These are phyloP conservation scores for Drepanosiphum platanoidis DNA, from an alignment of 2,888 invertebrate genomes.

Conservation along the genomic window DNA sequence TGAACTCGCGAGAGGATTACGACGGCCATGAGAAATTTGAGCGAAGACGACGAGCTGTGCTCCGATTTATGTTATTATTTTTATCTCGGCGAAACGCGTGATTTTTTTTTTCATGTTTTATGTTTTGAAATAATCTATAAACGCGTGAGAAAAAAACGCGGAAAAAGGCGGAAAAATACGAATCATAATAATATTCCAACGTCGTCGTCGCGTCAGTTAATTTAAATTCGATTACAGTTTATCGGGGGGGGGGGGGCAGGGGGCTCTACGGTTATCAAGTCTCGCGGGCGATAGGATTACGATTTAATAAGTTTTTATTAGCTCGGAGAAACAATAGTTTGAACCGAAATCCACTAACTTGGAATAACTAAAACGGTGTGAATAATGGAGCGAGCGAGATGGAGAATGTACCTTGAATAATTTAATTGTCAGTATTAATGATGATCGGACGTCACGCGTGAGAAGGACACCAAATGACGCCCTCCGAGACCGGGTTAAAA, in stretches of 20 bases:
- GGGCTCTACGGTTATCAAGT: background rate
- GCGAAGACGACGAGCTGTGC: background rate
- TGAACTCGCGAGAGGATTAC: background rate
- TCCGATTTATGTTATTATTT: too few relatives aligned
- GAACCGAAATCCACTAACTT: background rate
- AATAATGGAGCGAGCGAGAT: conserved; percentile 2
- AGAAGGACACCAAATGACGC: conserved; percentile 19
- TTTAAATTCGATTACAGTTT: background rate
- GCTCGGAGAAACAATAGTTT: background rate
- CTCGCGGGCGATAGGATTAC: background rate
- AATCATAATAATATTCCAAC: too few relatives aligned
- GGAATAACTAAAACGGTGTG: conserved; percentile 19
- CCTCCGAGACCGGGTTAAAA: background rate
- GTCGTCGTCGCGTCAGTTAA: too few relatives aligned
- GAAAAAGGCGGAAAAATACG: too few relatives aligned
- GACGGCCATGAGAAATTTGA: background rate
- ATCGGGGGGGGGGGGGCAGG: too few relatives aligned
- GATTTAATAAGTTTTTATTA: background rate
- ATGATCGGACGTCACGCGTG: conserved; percentile 12
- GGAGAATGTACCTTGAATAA: conserved; percentile 28
- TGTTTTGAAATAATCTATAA: too few relatives aligned
- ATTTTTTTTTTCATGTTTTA: too few relatives aligned
- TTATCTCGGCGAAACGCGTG: too few relatives aligned
- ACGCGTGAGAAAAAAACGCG: too few relatives aligned
- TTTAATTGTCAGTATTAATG: conserved; percentile 32